Conservation (phyloP, 1,140 invertebrate genomes). For the Sitophilus oryzae region DNA sequence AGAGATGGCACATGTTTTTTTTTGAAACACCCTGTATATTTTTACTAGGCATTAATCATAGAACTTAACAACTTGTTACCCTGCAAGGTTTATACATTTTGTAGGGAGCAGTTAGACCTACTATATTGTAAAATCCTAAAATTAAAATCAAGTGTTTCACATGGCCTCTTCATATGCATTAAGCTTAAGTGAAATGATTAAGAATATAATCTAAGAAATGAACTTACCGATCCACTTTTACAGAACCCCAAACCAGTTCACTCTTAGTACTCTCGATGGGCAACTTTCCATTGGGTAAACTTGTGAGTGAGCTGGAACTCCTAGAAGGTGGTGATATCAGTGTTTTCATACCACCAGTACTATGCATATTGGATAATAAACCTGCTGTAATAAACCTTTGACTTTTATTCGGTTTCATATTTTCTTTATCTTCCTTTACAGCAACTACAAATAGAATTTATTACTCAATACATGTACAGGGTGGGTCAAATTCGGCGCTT, state of each 20-base stretch:
- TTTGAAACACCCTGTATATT: too few relatives aligned
- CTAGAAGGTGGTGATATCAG: conserved; percentile 20
- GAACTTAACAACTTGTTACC: too few relatives aligned
- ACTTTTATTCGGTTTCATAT: conserved; percentile 9
- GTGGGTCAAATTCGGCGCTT: too few relatives aligned
- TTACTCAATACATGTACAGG: conserved; percentile 4
- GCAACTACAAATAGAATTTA: conserved; percentile 8
- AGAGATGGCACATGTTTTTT: too few relatives aligned
- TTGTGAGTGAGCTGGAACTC: conserved; percentile 34
- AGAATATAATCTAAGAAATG: background rate
- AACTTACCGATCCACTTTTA: conserved; percentile 44
- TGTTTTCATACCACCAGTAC: conserved; percentile 8
- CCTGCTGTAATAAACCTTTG: conserved; percentile 15
- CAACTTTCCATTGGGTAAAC: conserved; percentile 41
- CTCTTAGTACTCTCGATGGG: conserved; percentile 48
- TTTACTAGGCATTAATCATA: too few relatives aligned
- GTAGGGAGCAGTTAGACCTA: too few relatives aligned
- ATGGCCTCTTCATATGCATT: background rate
- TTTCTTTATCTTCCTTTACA: conserved; percentile 14
- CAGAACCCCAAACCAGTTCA: conserved; percentile 49
- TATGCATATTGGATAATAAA: conserved; percentile 2
- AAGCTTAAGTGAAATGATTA: background rate
- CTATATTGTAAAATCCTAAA: too few relatives aligned
- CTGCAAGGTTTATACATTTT: too few relatives aligned
- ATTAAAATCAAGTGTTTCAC: background rate